phyloP scores from a whole-genome alignment of 2,113 vertebrate genomes.

The Illadopsis cleaveri region DNA sequence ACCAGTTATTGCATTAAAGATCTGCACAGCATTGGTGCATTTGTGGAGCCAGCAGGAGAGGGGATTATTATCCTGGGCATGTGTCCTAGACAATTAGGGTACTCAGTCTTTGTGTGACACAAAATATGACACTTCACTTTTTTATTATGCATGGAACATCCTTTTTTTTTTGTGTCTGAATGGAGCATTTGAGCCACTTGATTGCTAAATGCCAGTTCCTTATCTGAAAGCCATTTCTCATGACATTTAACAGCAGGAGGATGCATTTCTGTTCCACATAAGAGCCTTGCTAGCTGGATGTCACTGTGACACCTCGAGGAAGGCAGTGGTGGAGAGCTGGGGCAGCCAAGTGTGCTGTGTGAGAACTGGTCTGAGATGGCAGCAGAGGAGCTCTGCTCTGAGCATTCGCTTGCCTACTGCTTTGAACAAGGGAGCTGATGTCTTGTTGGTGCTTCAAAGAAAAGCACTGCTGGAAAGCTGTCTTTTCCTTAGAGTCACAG shows the following conservation, averaged over 20 bases:
- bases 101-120: background rate
- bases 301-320: background rate
- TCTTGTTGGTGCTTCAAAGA: background rate
- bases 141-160: background rate
- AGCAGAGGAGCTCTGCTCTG: background rate
- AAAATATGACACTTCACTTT: background rate
- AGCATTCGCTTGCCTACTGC: background rate
- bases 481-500: background rate
- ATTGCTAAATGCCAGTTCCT: constrained; percentile 9
- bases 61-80: background rate
- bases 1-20: constrained; percentile 7
- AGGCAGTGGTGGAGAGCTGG: background rate
- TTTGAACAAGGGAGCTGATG: background rate
- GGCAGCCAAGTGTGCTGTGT: background rate
- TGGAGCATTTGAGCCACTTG: background rate
- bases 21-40: background rate
- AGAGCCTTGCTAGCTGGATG: background rate
- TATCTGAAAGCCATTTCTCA: constrained; percentile 16
- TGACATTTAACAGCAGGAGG: constrained; percentile 5
- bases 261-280: background rate
- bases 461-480: background rate
- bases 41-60: background rate
- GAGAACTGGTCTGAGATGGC: background rate
- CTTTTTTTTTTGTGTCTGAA: background rate
- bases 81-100: background rate